Evolutionary conservation across 2,888 invertebrate genomes (phyloP), one percentile per base, ranked within the genome.

Genomic region (Tolmerus cingulatus): DNA sequence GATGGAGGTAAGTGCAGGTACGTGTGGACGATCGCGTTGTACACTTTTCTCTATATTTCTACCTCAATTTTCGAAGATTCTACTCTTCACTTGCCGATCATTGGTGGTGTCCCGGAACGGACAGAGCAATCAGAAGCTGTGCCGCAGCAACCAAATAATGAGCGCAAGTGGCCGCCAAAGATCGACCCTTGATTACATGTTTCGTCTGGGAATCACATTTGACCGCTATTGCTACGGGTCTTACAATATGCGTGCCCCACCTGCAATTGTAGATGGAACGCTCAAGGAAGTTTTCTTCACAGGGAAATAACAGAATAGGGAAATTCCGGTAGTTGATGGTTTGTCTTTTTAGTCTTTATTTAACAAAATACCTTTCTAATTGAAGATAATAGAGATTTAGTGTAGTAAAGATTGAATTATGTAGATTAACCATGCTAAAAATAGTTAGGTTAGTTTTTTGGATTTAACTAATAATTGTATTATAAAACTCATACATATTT

Each of bases 171-270:
- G 81, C 84, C 40, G 66, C 84, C 84, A 84, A 66, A 66, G 84
- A 84, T 19, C 40, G 84, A 37, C 46, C 66, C 40, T 84, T 84
- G 84, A 84, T 84, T 84, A 84, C 37, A 84, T 40, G 66, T 81
- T 55, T 81, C 66, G 66, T 66, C 66, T 84, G 66, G 55, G 34
- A 81, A 81, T 55, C 57, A 37, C 16, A 84, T 57, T 66, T 84
- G 57, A 66, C 66, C 84, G 66, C 66, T 84, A 19, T 84, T 57
- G 57, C 23, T 66, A 5, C 23, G 27, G 30, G 27, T 81, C n/a
- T 81, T 19, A 55, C 7, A 34, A 51, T 30, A 81, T 51, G 81
- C 34, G 40, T 43, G 27, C 23, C 12, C 43, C 78, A 78, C 78
- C 78, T 78, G 40, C n/a, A 43, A 5, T 23, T 78, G 23, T 51